phyloP scores from a whole-genome alignment of 1,140 invertebrate genomes.

The Pissodes strobi region DNA sequence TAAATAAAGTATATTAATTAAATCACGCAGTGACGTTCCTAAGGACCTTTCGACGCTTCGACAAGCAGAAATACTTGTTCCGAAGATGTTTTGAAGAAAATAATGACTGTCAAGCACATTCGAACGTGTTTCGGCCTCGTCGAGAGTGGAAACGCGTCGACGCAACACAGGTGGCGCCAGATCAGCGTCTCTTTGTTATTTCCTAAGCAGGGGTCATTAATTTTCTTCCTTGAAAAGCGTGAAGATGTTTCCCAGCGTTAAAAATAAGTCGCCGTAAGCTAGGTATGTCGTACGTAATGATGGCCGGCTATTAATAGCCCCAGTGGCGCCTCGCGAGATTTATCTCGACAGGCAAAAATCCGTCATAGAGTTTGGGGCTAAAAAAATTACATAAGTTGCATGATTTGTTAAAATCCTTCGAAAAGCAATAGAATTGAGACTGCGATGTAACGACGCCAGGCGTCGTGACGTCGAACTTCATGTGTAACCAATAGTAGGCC shows the following conservation, averaged over 20 bases:
- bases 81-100: slow-evolving; percentile 24
- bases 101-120: slow-evolving; percentile 23
- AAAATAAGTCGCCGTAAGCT: background rate
- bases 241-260: slow-evolving; percentile 4
- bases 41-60: slow-evolving; percentile 15
- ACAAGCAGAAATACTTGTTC: slow-evolving; percentile 7
- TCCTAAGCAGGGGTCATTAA: too few species aligned
- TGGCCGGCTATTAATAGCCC: slow-evolving; percentile 1
- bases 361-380: too few species aligned
- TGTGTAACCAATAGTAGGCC: too few species aligned
- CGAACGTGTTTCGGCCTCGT: slow-evolving; percentile 1
- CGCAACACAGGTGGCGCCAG: too few species aligned
- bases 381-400: too few species aligned
- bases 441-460: too few species aligned
- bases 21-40: background rate
- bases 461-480: too few species aligned
- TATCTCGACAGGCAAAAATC: slow-evolving; percentile 3
- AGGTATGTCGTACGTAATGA: background rate
- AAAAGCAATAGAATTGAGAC: too few species aligned
- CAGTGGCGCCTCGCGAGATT: slow-evolving; percentile 4
- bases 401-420: too few species aligned
- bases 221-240: background rate
- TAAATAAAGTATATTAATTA: background rate
- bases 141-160: background rate
- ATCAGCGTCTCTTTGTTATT: too few species aligned